Conservation (phyloP, 2,888 invertebrate species). For the Fragum fragum region DNA sequence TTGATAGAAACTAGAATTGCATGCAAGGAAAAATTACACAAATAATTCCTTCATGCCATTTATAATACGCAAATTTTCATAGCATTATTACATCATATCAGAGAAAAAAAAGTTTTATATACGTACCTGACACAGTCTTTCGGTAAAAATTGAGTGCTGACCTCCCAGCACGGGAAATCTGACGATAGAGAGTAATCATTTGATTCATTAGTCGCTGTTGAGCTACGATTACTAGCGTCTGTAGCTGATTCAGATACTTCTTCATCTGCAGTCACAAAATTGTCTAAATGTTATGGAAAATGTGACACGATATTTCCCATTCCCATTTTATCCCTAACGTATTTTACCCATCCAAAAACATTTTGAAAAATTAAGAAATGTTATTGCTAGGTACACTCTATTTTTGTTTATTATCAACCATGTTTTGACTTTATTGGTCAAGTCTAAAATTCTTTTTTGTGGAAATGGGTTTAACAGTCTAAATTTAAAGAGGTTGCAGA, state of each 20-base stretch:
- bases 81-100: no score
- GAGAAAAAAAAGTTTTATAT: background rate
- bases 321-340: no score
- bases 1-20: background rate
- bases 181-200: slow-evolving; percentile 23
- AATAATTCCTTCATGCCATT: background rate
- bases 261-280: slow-evolving; percentile 15
- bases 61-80: background rate
- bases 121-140: slow-evolving; percentile 38
- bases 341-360: no score
- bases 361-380: no score
- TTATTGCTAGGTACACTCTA: no score
- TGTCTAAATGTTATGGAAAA: background rate
- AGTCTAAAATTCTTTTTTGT: no score
- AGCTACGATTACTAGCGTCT: slow-evolving; percentile 18
- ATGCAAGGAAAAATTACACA: background rate
- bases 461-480: no score
- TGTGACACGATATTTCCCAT: no score
- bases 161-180: slow-evolving; percentile 54
- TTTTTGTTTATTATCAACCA: no score
- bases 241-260: slow-evolving; percentile 9
- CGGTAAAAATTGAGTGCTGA: slow-evolving; percentile 47
- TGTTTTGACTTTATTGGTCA: no score
- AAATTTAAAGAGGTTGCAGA: no score
- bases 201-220: slow-evolving; percentile 27